Percentiles rank a stretch among this genome's conserved stretches.
Evolutionary conservation across 2,888 invertebrate genomes (phyloP).

Genomic region (Tanypteryx hageni): DNA sequence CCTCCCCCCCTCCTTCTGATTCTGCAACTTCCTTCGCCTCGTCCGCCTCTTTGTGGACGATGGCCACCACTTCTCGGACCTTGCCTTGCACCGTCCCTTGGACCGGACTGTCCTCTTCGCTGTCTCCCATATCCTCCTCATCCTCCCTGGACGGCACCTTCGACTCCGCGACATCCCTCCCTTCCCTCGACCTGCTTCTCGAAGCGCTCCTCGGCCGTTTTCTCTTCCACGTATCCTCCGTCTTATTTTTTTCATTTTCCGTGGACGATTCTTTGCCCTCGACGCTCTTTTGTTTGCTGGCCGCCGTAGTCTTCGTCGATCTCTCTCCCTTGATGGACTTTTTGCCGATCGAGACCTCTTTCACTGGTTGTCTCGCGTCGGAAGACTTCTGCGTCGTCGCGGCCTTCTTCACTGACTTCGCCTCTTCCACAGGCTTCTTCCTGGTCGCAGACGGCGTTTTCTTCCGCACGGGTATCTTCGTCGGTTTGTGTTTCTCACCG

Average conservation of each 20-base stretch:
- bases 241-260: conserved; percentile 27
- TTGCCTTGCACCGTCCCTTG: conserved; percentile 45
- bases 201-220: conserved; percentile 31
- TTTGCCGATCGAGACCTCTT: not conserved
- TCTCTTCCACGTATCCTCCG: conserved; percentile 54
- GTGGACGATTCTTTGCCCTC: not conserved
- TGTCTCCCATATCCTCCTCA: conserved; percentile 66
- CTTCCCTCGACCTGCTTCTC: conserved; percentile 5
- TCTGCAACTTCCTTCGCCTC: conserved; percentile 13
- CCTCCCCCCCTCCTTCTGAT: conserved; percentile 65
- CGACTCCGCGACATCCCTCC: not conserved
- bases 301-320: conserved; percentile 31
- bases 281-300: conserved; percentile 21
- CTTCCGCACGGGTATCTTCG: conserved; percentile 50
- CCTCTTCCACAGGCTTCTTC: not conserved
- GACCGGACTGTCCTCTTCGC: conserved; percentile 64
- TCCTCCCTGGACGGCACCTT: not conserved
- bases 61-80: conserved; percentile 44
- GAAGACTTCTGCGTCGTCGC: not conserved
- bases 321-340: conserved; percentile 6
- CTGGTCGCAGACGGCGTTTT: not conserved
- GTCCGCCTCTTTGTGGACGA: conserved; percentile 67
- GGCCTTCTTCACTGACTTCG: not conserved
- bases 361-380: not conserved
- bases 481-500: conserved; percentile 65